phyloP scores from a whole-genome alignment of 2,888 invertebrate species.

The Hanleya hanleyi region DNA sequence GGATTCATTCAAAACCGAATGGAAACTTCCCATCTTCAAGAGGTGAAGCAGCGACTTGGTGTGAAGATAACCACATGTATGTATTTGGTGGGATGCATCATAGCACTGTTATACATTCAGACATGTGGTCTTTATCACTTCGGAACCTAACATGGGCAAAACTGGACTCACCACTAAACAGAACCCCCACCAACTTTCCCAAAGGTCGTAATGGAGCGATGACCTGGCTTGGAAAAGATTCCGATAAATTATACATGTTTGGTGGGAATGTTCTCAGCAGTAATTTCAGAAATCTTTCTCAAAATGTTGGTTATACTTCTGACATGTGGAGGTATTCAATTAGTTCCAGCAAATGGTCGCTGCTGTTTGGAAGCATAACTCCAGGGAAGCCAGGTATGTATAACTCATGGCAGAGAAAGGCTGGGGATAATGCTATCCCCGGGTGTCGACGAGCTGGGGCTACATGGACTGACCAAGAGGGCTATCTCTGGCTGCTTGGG shows the following conservation, averaged over 20 bases:
- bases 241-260: slow-evolving; percentile 48
- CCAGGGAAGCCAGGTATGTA: neutral
- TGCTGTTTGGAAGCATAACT: neutral
- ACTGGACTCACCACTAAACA: neutral
- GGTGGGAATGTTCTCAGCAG: slow-evolving; percentile 51
- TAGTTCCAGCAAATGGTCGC: neutral
- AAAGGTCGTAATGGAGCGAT: neutral
- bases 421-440: neutral
- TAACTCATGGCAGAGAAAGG: no score
- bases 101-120: neutral
- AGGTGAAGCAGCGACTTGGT: slow-evolving; percentile 58
- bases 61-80: slow-evolving; percentile 42
- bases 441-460: neutral
- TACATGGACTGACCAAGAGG: slow-evolving; percentile 7
- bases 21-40: slow-evolving; percentile 34
- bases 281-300: slow-evolving; percentile 15
- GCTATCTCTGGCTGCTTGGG: slow-evolving; percentile 11
- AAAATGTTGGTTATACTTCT: neutral
- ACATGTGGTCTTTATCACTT: slow-evolving; percentile 23
- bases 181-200: neutral
- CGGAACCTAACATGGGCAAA: slow-evolving; percentile 4
- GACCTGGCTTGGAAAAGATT: slow-evolving; percentile 3
- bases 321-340: neutral
- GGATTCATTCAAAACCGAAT: neutral
- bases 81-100: slow-evolving; percentile 52